phyloP scores from a whole-genome alignment of 2,113 vertebrate species.

The Regulus satrapa region DNA sequence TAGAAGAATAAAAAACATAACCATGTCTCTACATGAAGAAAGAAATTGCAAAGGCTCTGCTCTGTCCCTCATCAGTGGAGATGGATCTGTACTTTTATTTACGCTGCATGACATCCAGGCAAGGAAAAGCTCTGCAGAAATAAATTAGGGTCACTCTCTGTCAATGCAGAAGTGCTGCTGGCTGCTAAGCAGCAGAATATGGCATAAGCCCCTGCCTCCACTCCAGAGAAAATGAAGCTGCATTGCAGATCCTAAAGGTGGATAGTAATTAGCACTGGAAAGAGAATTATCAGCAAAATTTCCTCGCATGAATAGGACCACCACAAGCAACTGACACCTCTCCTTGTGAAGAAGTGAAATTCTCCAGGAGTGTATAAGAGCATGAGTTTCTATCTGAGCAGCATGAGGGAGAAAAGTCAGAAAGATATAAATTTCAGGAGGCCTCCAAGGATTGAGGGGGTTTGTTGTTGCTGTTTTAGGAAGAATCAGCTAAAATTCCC shows the following conservation, averaged over 20 bases:
- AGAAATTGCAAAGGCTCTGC: neutral
- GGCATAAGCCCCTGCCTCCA: neutral
- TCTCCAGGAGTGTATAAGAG: neutral
- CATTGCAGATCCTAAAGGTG: neutral
- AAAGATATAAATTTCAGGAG: neutral
- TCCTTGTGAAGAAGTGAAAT: neutral
- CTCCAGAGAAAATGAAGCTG: neutral
- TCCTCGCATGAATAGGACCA: neutral
- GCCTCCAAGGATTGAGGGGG: neutral
- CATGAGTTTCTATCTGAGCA: neutral
- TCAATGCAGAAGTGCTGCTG: neutral
- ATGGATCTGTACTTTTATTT: slow-evolving; percentile 24
- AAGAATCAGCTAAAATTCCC: neutral
- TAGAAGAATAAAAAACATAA: neutral
- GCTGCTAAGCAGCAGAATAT: neutral
- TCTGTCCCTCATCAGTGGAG: neutral
- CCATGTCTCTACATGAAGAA: neutral
- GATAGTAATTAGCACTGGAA: neutral
- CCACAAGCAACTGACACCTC: neutral
- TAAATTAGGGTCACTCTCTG: neutral
- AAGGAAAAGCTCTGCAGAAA: neutral
- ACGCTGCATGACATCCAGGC: neutral
- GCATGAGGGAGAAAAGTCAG: neutral
- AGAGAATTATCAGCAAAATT: neutral
- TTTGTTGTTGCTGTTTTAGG: neutral